Evolutionary conservation across 2,888 invertebrate genomes (phyloP).

Genomic region (Ichneumon xanthorius): DNA sequence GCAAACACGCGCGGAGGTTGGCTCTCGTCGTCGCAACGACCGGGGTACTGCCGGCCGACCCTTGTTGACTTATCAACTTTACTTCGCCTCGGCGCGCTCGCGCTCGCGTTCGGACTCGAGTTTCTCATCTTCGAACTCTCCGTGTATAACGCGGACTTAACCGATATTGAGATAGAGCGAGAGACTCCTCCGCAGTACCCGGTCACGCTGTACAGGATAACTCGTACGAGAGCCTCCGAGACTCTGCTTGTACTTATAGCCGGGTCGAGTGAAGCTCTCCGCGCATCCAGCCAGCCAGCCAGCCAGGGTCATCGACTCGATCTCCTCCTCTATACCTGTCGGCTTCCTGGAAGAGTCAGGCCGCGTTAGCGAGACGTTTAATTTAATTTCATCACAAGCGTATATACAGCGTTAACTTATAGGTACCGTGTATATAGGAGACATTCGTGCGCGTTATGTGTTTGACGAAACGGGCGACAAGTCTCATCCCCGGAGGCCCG

Average conservation of each 20-base stretch:
- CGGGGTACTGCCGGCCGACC: constrained; percentile 71
- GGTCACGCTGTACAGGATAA: constrained; percentile 5
- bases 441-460: constrained; percentile 34
- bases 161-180: constrained; percentile 3
- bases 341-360: constrained; percentile 76
- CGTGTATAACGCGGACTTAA: constrained; percentile 6
- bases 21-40: constrained; percentile 47
- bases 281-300: constrained; percentile 37
- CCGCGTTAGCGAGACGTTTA: constrained; percentile 71
- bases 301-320: constrained; percentile 78
- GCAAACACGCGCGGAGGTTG: constrained; percentile 79
- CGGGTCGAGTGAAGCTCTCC: constrained; percentile 51
- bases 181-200: constrained; percentile 27
- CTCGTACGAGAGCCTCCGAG: background rate
- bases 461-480: constrained; percentile 57
- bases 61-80: constrained; percentile 84
- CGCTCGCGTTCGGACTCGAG: constrained; percentile 25
- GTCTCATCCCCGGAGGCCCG: constrained; percentile 47
- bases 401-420: constrained; percentile 35
- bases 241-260: constrained; percentile 32
- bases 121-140: constrained; percentile 10
- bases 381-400: constrained; percentile 76
- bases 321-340: constrained; percentile 52
- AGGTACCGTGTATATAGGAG: constrained; percentile 9
- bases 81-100: constrained; percentile 73